phyloP scores from a whole-genome alignment of 1,140 invertebrate genomes.

The Cyrtorhinus lividipennis region DNA sequence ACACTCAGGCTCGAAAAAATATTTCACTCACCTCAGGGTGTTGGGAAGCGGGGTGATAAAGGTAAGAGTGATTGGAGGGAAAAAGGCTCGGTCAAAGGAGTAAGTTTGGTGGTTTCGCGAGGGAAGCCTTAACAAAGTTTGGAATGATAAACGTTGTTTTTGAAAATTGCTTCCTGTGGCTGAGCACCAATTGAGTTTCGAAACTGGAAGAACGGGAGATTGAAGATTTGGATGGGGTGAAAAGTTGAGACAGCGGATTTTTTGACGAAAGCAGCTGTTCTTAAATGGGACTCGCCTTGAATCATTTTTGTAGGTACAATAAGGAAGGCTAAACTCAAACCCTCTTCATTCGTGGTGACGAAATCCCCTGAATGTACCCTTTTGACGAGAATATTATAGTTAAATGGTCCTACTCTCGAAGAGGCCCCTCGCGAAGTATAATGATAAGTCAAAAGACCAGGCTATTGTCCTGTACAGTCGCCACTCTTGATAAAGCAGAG shows the following conservation, averaged over 20 bases:
- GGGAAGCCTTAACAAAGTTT: not conserved
- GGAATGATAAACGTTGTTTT: not conserved
- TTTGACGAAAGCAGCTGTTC: not conserved
- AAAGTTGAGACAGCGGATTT: not conserved
- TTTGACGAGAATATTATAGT: no score
- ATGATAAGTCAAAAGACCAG: no score
- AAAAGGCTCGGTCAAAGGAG: not conserved
- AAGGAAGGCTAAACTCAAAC: not conserved
- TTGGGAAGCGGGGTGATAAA: not conserved
- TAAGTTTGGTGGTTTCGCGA: not conserved
- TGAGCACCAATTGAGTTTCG: not conserved
- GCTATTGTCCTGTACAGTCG: no score
- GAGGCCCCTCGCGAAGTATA: no score
- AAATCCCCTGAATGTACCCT: not conserved
- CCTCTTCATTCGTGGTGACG: not conserved
- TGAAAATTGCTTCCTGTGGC: not conserved
- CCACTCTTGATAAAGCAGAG: not conserved
- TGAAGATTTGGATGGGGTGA: not conserved
- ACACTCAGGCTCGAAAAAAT: not conserved
- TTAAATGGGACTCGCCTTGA: not conserved
- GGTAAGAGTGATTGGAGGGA: not conserved
- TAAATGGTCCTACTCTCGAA: no score
- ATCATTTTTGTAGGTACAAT: not conserved
- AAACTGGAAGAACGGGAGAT: not conserved
- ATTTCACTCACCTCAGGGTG: not conserved